These are phyloP conservation scores for Anthopleura sola DNA, from an alignment of 64 coral and sea anemone genomes.

Conservation along the genomic window DNA sequence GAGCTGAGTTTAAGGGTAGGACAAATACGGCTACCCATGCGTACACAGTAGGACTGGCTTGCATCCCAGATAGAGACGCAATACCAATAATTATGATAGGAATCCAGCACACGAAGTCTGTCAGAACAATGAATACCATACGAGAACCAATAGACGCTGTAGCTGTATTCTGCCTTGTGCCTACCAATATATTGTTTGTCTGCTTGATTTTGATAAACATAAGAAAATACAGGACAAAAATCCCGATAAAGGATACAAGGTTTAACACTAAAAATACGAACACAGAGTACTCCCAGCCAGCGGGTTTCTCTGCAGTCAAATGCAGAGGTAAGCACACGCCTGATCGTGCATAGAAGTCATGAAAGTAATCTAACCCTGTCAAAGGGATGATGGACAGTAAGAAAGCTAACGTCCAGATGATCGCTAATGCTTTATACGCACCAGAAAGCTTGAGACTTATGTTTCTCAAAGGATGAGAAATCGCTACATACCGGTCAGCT, in stretches of 20 bases:
- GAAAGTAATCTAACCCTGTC: constrained; percentile 58
- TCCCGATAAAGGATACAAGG: constrained; percentile 64
- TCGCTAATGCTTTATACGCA: constrained; percentile 36
- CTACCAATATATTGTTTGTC: constrained; percentile 38
- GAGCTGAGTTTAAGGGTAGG: constrained; percentile 76
- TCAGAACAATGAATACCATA: constrained; percentile 88
- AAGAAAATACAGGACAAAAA: constrained; percentile 70
- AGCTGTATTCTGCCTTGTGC: constrained; percentile 11
- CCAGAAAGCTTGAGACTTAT: constrained; percentile 47
- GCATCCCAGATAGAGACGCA: constrained; percentile 64
- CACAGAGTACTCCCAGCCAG: constrained; percentile 86
- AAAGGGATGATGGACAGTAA: constrained; percentile 54
- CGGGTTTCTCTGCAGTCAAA: constrained; percentile 66
- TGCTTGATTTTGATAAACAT: constrained; percentile 79
- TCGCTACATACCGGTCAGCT: constrained; percentile 72
- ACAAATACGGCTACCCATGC: constrained; percentile 91
- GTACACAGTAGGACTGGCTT: constrained; percentile 69
- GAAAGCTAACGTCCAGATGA: constrained; percentile 64
- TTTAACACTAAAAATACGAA: constrained; percentile 84
- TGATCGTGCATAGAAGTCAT: constrained; percentile 87
- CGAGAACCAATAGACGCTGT: constrained; percentile 66
- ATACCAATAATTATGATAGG: constrained; percentile 90
- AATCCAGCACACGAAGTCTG: constrained; percentile 90
- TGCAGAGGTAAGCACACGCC: constrained; percentile 86
- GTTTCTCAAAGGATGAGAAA: constrained; percentile 67